A percentile compares a stretch with the other conserved stretches of the same genome.
Conservation (phyloP, 1,140 invertebrate species). For the Aphelenchoides avenae region DNA sequence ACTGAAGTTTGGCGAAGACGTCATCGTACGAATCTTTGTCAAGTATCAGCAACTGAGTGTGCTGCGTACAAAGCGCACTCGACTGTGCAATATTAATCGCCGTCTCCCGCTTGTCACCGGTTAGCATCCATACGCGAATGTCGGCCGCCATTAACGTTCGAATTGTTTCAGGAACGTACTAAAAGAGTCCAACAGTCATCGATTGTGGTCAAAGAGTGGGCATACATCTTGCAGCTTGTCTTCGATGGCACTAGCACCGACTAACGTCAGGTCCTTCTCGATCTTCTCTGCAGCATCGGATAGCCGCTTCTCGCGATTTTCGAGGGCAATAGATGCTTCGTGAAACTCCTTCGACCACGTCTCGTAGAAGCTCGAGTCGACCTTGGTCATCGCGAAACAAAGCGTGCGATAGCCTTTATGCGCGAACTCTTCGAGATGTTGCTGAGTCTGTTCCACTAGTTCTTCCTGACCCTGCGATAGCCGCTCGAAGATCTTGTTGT, state of each 20-base stretch:
- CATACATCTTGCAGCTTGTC: slow-evolving; percentile 82
- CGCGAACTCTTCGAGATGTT: slow-evolving; percentile 87
- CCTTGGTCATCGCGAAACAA: slow-evolving; percentile 77
- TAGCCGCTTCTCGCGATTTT: slow-evolving; percentile 73
- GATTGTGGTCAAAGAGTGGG: neutral
- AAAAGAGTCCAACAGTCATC: too few species aligned
- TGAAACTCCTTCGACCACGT: slow-evolving; percentile 77
- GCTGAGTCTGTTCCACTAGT: slow-evolving; percentile 69
- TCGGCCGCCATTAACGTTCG: slow-evolving; percentile 79
- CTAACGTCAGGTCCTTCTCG: slow-evolving; percentile 74
- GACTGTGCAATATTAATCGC: slow-evolving; percentile 98
- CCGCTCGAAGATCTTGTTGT: slow-evolving; percentile 73
- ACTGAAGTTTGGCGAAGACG: slow-evolving; percentile 31
- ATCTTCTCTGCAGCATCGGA: slow-evolving; percentile 79
- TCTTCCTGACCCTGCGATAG: slow-evolving; percentile 62
- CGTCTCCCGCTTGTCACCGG: slow-evolving; percentile 97
- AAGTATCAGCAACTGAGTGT: slow-evolving; percentile 81
- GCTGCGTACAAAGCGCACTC: slow-evolving; percentile 76
- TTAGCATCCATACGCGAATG: slow-evolving; percentile 91
- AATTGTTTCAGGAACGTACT: slow-evolving; percentile 82
- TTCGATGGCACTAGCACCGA: slow-evolving; percentile 91
- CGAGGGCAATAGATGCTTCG: slow-evolving; percentile 71
- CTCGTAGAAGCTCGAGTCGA: slow-evolving; percentile 70
- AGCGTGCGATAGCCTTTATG: slow-evolving; percentile 73
- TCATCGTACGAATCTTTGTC: slow-evolving; percentile 83